Conservation (phyloP, 2,797 vertebrate species). For the Chelonia mydas region DNA sequence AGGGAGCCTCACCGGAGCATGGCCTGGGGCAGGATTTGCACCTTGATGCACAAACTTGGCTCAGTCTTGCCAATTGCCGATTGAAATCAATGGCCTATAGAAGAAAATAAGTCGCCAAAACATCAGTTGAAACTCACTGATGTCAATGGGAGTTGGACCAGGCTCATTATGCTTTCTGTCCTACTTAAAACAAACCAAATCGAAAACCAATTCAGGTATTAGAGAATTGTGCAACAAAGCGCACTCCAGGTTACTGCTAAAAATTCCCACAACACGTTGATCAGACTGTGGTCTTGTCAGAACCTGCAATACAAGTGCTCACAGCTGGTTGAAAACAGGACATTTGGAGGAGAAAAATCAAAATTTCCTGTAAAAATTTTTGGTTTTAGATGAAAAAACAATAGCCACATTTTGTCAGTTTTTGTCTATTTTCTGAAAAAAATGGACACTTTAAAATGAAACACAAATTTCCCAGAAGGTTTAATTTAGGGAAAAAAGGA, state of each 20-base stretch:
- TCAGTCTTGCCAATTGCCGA: neutral
- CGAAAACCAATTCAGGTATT: neutral
- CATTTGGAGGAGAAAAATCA: neutral
- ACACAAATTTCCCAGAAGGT: neutral
- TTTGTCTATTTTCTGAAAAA: neutral
- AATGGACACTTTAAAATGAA: neutral
- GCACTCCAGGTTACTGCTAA: neutral
- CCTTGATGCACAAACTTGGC: neutral
- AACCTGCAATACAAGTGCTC: neutral
- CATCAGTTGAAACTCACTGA: neutral
- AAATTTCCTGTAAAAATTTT: neutral
- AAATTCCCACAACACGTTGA: neutral
- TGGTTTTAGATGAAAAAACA: neutral
- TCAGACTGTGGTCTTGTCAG: neutral
- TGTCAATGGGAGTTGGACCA: neutral
- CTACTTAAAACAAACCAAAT: neutral
- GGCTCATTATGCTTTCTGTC: fast-evolving
- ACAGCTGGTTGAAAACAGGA: neutral
- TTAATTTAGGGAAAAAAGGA: neutral
- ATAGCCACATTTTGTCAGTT: neutral
- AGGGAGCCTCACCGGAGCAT: neutral
- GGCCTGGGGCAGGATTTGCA: no score
- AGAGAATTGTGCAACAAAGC: neutral
- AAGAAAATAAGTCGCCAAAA: neutral
- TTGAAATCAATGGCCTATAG: neutral